These are phyloP conservation scores for Sylvilagus bachmani DNA, from an alignment of 2,113 vertebrate species.

Conservation along the genomic window DNA sequence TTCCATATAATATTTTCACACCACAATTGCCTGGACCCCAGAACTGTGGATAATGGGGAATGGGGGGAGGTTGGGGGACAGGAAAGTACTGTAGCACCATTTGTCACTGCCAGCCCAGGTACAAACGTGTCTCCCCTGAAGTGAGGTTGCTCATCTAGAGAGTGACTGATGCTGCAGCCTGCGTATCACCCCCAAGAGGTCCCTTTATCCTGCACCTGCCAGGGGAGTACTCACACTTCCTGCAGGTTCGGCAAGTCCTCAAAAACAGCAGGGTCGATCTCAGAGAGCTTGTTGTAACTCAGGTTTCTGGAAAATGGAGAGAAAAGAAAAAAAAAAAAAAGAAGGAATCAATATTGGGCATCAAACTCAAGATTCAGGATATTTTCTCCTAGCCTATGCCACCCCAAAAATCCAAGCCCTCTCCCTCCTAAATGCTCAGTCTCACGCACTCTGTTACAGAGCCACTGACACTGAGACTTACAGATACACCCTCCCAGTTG, in stretches of 20 bases:
- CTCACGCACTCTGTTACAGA: not conserved
- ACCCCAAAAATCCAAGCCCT: not conserved
- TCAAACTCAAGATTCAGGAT: not conserved
- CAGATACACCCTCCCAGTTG: not conserved
- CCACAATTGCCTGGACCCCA: not conserved
- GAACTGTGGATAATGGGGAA: too few relatives aligned
- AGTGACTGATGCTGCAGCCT: accelerated
- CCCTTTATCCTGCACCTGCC: slow-evolving; percentile 23
- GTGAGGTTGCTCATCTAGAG: slow-evolving; percentile 2
- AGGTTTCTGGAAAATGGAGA: slow-evolving; percentile 93
- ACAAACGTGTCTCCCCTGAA: not conserved
- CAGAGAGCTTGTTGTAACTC: slow-evolving; percentile 94
- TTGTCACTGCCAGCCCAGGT: not conserved
- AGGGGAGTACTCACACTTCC: slow-evolving; percentile 95
- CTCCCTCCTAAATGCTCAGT: not conserved
- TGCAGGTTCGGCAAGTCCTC: slow-evolving; percentile 91
- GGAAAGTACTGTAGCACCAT: not conserved
- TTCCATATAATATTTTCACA: not conserved
- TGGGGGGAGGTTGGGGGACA: too few relatives aligned
- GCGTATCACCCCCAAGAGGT: not conserved
- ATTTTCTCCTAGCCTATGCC: not conserved
- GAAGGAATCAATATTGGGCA: slow-evolving; percentile 13
- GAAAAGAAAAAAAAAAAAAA: slow-evolving; percentile 42
- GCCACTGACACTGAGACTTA: not conserved
- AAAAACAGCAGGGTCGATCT: slow-evolving; percentile 92